These are phyloP conservation scores for Aegypius monachus DNA, from an alignment of 2,113 vertebrate genomes.

Conservation along the genomic window DNA sequence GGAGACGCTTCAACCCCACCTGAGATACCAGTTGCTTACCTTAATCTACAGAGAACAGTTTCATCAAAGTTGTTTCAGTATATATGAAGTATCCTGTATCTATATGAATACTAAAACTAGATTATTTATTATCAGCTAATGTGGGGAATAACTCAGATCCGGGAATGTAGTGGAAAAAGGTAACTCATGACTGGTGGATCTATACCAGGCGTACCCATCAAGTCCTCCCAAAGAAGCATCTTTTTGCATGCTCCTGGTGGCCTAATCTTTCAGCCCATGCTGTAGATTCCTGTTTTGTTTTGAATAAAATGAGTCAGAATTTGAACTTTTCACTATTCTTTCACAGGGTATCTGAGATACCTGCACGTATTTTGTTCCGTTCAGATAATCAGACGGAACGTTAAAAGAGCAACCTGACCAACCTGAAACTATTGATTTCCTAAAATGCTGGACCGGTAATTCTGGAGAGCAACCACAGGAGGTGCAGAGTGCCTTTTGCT, in stretches of 20 bases:
- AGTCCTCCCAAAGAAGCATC: neutral
- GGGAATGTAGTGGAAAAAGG: neutral
- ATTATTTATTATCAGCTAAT: neutral
- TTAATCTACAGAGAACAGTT: neutral
- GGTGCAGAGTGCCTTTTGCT: neutral
- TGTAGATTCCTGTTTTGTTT: neutral
- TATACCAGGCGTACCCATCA: neutral
- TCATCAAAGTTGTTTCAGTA: neutral
- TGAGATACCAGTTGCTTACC: neutral
- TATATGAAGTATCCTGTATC: neutral
- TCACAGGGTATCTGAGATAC: neutral
- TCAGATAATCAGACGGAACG: neutral
- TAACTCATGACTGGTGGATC: neutral
- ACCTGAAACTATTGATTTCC: neutral
- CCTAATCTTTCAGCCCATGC: neutral
- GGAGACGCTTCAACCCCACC: too few relatives aligned
- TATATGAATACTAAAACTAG: neutral
- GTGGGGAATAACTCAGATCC: neutral
- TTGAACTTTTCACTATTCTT: neutral
- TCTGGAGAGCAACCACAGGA: neutral
- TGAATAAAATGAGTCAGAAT: neutral
- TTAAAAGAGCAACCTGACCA: neutral
- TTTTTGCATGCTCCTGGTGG: neutral
- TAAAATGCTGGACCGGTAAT: neutral
- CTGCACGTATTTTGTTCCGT: accelerated